A percentile compares a stretch with the other conserved stretches of the same genome.
These are phyloP conservation scores for Alosa sapidissima DNA, from an alignment of 2,797 vertebrate species.

Conservation along the genomic window DNA sequence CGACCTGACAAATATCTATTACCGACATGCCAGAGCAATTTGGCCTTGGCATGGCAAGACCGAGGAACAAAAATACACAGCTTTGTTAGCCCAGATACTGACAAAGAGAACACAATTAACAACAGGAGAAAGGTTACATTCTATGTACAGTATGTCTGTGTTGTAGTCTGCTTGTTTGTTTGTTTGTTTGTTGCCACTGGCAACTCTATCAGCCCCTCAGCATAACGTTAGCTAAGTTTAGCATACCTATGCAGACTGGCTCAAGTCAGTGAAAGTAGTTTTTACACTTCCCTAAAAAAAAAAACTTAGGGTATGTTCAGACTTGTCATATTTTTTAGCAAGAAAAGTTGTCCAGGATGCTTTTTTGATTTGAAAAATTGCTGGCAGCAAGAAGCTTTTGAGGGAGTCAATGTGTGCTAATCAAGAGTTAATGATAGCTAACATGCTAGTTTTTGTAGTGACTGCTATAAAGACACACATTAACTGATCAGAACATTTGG, in stretches of 20 bases:
- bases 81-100: slow-evolving; percentile 17
- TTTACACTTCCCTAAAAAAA: background rate
- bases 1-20: slow-evolving; percentile 6
- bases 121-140: background rate
- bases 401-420: too few species aligned
- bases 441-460: too few species aligned
- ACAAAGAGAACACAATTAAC: slow-evolving; percentile 22
- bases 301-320: too few species aligned
- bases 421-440: too few species aligned
- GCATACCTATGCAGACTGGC: background rate
- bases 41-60: slow-evolving; percentile 8
- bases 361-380: too few species aligned
- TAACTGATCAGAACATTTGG: too few species aligned
- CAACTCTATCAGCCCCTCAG: slow-evolving; percentile 5
- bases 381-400: too few species aligned
- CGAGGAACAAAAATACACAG: background rate
- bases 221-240: background rate
- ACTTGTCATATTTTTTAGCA: too few species aligned
- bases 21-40: slow-evolving; percentile 30
- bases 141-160: background rate
- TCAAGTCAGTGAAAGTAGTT: background rate
- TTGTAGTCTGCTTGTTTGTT: slow-evolving; percentile 15
- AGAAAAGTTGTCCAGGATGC: too few species aligned
- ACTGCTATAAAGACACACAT: too few species aligned
- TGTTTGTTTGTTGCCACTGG: background rate